Percentiles rank a stretch among this genome's conserved stretches.
Evolutionary conservation across 2,888 invertebrate genomes (phyloP).

Genomic region (Geophilus truncorum): DNA sequence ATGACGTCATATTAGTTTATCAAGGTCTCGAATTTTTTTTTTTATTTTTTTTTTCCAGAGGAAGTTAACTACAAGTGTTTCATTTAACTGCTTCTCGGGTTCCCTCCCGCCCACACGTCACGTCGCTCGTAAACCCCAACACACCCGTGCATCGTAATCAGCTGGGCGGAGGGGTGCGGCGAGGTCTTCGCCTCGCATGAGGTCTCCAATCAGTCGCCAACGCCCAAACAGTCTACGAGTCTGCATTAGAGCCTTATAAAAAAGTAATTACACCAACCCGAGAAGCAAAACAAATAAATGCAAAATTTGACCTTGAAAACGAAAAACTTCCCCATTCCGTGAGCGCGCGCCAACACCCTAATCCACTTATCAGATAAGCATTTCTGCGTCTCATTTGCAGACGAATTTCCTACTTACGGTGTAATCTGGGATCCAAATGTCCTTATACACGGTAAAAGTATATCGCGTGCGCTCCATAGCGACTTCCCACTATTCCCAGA

Average conservation of each 20-base stretch:
- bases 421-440: not conserved
- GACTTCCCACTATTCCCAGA: too few relatives aligned
- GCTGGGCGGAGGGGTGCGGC: constrained; percentile 20
- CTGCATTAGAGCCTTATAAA: not conserved
- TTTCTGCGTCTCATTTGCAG: not conserved
- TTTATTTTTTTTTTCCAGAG: too few relatives aligned
- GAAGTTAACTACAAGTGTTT: too few relatives aligned
- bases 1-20: constrained; percentile 1
- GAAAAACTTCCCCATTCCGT: not conserved
- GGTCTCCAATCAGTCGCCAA: constrained; percentile 1
- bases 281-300: not conserved
- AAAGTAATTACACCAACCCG: not conserved
- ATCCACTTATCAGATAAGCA: not conserved
- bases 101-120: not conserved
- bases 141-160: constrained; percentile 12
- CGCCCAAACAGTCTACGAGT: not conserved
- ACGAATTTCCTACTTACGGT: not conserved
- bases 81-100: not conserved
- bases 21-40: too few relatives aligned
- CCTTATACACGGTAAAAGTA: not conserved
- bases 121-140: not conserved
- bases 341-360: not conserved
- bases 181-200: constrained; percentile 19
- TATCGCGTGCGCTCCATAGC: not conserved
- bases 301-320: not conserved